Base-by-base conservation (phyloP, 2,113 vertebrate species). In the Glareola pratincola region DNA sequence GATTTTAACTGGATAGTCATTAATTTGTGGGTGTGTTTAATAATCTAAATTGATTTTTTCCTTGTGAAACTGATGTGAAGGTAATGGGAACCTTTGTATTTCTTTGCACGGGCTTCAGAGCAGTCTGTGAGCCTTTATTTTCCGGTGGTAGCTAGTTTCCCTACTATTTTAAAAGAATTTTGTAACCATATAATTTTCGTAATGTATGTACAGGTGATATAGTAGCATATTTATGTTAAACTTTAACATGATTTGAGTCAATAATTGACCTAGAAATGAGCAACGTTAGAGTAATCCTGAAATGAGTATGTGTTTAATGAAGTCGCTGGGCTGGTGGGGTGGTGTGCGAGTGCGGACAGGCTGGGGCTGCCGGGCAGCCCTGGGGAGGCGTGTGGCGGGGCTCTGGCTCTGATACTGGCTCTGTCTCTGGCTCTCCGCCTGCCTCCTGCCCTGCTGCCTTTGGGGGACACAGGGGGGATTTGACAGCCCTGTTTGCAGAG, bases 391-490 rank as follows among this genome's bases (percentile, higher is more conserved):
- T 2, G 27, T 59, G 9, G 51, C 4, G 3, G 14, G 21, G n/a
- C 29, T 39, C 39, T 39, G 39, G 8, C 39, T 39, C 39, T 39
- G 39, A 11, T 11, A 9, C 39, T 39, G 9, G n/a, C 63, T 47
- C 69, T 24, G 47, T 20, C 27, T 26, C 30, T 4, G 15, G n/a
- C 63, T 47, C 69, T 41, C 30, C 29, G 48, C 12, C 41, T 0
- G 0, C 1, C 2, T 5, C 51, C n/a, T 1, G 5, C 13, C 36
- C 43, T 5, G 12, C 19, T 1, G 8, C 15, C 0, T 26, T 8
- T 24, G 45, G 18, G 32, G 36, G 26, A 13, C 2, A 0, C 24
- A 0, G 32, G 0, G 1, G 24, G 29, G 8, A 15, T 24, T 60
- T 21, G 9, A 1, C 36, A 67, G 4, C 1, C 1, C 62, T 32